Conservation (phyloP, 2,797 vertebrate species). For the Australoheros facetus region DNA sequence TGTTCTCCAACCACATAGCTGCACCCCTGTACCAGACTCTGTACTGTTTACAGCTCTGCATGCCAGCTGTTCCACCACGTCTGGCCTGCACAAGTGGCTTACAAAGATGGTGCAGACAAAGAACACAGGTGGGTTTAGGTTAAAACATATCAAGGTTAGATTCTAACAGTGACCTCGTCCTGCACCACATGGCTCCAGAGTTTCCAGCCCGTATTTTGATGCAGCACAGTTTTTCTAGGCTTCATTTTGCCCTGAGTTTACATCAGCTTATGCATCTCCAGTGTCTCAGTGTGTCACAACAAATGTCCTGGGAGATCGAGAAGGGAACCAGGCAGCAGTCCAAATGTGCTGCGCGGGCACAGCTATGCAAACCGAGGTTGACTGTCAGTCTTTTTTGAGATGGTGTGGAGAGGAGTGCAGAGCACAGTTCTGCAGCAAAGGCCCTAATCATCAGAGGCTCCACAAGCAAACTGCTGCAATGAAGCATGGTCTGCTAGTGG, state of each 20-base stretch:
- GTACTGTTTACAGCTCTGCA: too few species aligned
- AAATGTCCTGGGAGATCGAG: not conserved
- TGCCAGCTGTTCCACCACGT: too few species aligned
- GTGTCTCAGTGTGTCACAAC: not conserved
- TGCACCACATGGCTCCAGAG: not conserved
- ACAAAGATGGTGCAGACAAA: too few species aligned
- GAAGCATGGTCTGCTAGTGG: not conserved
- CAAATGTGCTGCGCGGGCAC: not conserved
- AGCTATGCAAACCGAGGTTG: not conserved
- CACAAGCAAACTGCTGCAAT: not conserved
- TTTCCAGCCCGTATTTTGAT: not conserved
- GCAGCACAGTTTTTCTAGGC: not conserved
- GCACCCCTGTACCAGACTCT: too few species aligned
- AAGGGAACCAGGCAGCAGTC: not conserved
- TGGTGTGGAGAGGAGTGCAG: not conserved
- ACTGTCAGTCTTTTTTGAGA: not conserved
- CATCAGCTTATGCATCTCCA: not conserved
- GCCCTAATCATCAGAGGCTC: not conserved
- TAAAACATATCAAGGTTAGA: not conserved
- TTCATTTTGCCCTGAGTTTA: not conserved
- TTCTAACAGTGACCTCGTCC: constrained; percentile 1
- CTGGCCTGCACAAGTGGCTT: too few species aligned
- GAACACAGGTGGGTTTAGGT: too few species aligned
- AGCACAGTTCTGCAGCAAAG: not conserved
- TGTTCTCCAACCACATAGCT: too few species aligned